These are phyloP conservation scores for Lipophrys pholis DNA, from an alignment of 2,113 vertebrate species.

Conservation along the genomic window DNA sequence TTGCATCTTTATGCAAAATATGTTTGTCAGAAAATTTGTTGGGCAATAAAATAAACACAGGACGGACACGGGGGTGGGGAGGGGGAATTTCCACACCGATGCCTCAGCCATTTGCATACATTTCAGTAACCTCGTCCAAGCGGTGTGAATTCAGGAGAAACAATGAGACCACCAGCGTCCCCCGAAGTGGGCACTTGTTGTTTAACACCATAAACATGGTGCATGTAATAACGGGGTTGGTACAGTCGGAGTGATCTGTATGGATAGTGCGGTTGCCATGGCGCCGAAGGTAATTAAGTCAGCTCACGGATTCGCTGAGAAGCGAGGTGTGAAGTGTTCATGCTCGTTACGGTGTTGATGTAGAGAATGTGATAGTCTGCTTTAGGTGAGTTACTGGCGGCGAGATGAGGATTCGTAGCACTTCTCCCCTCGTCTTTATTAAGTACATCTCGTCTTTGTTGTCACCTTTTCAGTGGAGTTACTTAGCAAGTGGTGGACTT, in stretches of 20 bases:
- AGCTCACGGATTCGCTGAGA: background rate
- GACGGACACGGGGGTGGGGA: no score
- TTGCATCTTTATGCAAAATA: no score
- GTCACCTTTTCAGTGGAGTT: no score
- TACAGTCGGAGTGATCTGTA: background rate
- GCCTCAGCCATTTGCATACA: background rate
- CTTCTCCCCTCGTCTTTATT: background rate
- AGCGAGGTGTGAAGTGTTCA: slow-evolving; percentile 12
- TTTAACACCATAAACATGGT: background rate
- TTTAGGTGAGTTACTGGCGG: background rate
- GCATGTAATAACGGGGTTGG: background rate
- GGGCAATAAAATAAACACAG: no score
- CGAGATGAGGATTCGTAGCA: background rate
- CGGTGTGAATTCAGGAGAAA: background rate
- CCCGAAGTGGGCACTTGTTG: background rate
- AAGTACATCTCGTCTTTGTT: background rate
- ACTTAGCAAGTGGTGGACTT: no score
- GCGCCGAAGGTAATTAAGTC: slow-evolving; percentile 19
- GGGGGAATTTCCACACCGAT: no score
- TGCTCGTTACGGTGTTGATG: slow-evolving; percentile 21
- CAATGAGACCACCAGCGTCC: background rate
- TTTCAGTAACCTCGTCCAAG: background rate
- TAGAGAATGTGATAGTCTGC: background rate
- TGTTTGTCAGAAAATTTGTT: no score
- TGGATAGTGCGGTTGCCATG: slow-evolving; percentile 20